Evolutionary conservation across 2,797 vertebrate genomes (phyloP).

Genomic region (Falco berigora): DNA sequence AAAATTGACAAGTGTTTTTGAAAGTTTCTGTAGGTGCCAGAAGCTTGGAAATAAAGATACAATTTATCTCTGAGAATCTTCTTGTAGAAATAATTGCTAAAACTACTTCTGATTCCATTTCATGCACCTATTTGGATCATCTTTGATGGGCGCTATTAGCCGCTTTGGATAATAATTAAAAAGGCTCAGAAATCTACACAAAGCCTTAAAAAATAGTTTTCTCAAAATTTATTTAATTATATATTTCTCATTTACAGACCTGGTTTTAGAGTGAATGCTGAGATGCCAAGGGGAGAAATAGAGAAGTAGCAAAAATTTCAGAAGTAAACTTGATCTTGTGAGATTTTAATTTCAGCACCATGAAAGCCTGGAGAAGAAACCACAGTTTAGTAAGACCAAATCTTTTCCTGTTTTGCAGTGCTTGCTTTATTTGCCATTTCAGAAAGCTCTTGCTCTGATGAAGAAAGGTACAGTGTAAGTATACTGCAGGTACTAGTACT

Average conservation of each 20-base stretch:
- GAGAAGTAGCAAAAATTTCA: not conserved
- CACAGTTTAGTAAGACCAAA: not conserved
- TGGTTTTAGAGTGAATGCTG: not conserved
- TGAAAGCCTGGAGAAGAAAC: not conserved
- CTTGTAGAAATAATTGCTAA: not conserved
- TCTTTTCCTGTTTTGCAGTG: not conserved
- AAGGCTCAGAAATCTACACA: not conserved
- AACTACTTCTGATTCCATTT: not conserved
- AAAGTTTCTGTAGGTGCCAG: not conserved
- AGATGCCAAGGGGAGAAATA: not conserved
- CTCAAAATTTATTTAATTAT: not conserved
- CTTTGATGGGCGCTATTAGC: not conserved
- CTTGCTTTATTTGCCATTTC: not conserved
- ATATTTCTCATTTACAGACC: not conserved
- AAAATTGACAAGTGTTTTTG: not conserved
- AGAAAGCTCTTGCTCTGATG: not conserved
- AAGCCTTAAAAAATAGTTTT: not conserved
- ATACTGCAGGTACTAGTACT: not conserved
- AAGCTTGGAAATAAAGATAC: not conserved
- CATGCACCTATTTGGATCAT: not conserved
- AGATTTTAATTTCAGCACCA: not conserved
- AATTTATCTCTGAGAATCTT: not conserved
- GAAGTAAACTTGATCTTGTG: not conserved
- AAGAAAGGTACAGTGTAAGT: not conserved
- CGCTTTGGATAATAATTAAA: not conserved